Base-by-base conservation (phyloP, 2,888 invertebrate genomes). In the Pimpla rufipes region DNA sequence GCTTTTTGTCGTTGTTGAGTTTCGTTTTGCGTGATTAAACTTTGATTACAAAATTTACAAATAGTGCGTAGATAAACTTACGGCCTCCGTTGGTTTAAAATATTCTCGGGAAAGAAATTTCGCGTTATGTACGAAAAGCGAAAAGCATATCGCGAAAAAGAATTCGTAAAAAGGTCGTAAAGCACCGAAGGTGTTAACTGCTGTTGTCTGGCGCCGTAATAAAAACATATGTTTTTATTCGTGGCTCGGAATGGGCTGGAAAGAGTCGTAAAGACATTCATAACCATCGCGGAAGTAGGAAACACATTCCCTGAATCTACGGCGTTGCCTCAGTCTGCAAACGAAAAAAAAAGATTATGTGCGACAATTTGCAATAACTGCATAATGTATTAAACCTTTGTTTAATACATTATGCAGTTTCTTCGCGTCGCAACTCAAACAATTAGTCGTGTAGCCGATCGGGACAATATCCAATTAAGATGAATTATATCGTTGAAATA, bases 191-290 rank as follows among this genome's bases (percentile, higher is more conserved):
- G 87, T 87, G 87, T 88, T 88, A 88, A 88, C 85, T 85, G 85
- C 80, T 83, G 82, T 85, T 85, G 86, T 75, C 86, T 87, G 88
- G 88, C 88, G 88, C 87, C 88, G 79, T 84, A 86, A 86, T 88
- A 88, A 88, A 88, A 89, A 87, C 86, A 84, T 82, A 85, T 86
- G 86, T 88, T 88, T 59, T 87, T 86, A 85, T 88, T 85, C 87
- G 85, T 80, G 57, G 79, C 64, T 68, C 47, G 52, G 57, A 67
- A 83, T 79, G 83, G 79, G 84, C 73, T 79, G 83, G 74, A 7
- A 83, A 81, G 68, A 76, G 84, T 83, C 85, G 86, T 87, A 87
- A 87, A 88, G 78, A 85, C 86, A 88, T 88, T 88, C 87, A 87
- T 87, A 88, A 82, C 70, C 85, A 64, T 78, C 78, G 82, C 83